Conservation (phyloP, 1,140 invertebrate genomes). For the Mylabris phalerata region DNA sequence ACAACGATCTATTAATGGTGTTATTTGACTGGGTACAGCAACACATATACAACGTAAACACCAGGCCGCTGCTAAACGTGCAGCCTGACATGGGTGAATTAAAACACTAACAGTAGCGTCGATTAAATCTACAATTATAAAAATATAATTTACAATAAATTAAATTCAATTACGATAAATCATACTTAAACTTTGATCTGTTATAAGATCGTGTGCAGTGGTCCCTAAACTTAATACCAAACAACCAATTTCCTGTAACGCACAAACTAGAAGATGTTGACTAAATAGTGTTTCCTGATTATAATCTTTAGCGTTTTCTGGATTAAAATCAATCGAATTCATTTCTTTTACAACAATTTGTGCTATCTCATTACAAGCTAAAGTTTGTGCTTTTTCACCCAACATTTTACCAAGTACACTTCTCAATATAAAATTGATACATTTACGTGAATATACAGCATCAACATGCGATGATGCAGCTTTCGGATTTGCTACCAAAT, state of each 20-base stretch:
- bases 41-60: conserved; percentile 86
- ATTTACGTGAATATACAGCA: conserved; percentile 95
- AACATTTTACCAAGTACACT: conserved; percentile 88
- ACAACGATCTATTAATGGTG: conserved; percentile 85
- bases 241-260: conserved; percentile 85
- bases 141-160: background rate
- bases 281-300: conserved; percentile 87
- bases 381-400: conserved; percentile 92
- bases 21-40: conserved; percentile 88
- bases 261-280: conserved; percentile 90
- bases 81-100: conserved; percentile 87
- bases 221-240: conserved; percentile 83
- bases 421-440: conserved; percentile 91
- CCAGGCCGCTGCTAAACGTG: conserved; percentile 88
- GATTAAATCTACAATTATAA: conserved; percentile 43
- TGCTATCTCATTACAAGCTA: conserved; percentile 91
- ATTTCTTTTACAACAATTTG: conserved; percentile 89
- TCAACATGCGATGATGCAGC: conserved; percentile 93
- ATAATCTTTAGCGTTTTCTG: conserved; percentile 82
- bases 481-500: conserved; percentile 89
- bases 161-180: conserved; percentile 15
- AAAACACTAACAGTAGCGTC: conserved; percentile 67
- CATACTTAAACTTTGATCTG: conserved; percentile 75
- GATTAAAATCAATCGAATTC: conserved; percentile 87
- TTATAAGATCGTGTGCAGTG: conserved; percentile 79